These are phyloP conservation scores for Bugulina stolonifera DNA, from an alignment of 2,888 invertebrate species.

Conservation along the genomic window DNA sequence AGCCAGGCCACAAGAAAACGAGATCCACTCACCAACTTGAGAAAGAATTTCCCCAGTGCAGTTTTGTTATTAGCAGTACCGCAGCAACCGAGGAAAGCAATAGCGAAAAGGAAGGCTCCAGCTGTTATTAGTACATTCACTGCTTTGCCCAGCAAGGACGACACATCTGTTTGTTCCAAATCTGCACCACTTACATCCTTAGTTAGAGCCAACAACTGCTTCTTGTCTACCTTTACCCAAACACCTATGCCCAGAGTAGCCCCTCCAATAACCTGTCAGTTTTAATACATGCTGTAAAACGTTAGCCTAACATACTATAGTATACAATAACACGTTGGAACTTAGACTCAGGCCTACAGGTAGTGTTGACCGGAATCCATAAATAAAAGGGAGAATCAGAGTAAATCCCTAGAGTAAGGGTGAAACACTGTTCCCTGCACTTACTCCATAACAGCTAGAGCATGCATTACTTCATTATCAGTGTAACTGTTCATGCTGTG, in stretches of 20 bases:
- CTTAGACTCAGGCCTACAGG: no score
- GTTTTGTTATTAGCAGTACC: constrained; percentile 1
- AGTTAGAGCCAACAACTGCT: not conserved
- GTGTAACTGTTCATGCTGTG: no score
- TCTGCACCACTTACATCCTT: constrained; percentile 15
- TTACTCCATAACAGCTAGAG: no score
- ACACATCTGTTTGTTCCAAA: not conserved
- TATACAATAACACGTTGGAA: no score
- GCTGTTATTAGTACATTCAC: not conserved
- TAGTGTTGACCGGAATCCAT: no score
- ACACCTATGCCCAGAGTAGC: not conserved
- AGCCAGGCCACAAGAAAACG: no score
- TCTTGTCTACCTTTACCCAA: constrained; percentile 20
- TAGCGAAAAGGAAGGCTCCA: not conserved
- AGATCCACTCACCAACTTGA: constrained; percentile 12
- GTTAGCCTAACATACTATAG: no score
- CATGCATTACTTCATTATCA: no score
- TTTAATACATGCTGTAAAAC: no score
- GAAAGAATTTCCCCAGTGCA: constrained; percentile 5
- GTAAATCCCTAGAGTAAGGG: no score
- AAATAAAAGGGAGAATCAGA: no score
- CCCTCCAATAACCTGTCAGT: not conserved
- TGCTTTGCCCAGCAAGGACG: not conserved
- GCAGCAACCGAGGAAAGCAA: not conserved
- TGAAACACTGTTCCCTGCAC: no score